Percentiles rank a stretch among this genome's conserved stretches.
phyloP scores from a whole-genome alignment of 2,797 vertebrate genomes.

The Parauchenoglanis punctatus region DNA sequence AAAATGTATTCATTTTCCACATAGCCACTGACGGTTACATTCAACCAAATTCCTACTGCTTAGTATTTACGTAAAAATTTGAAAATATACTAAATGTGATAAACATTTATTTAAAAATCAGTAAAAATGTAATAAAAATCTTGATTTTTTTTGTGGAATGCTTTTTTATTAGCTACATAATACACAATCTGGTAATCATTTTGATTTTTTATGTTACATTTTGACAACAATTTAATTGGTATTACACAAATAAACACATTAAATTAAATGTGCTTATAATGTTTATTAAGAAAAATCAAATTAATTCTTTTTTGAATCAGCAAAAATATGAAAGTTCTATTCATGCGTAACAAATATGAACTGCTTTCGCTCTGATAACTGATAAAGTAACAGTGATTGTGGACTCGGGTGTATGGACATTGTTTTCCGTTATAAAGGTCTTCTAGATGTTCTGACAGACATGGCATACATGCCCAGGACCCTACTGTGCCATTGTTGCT shows the following conservation, averaged over 20 bases:
- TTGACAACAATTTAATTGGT: neutral
- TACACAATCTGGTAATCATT: neutral
- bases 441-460: constrained; percentile 33
- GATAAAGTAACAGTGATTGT: neutral
- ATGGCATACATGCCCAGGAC: constrained; percentile 26
- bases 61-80: neutral
- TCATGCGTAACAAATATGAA: neutral
- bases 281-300: neutral
- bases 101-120: too few relatives aligned
- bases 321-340: neutral
- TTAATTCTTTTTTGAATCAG: neutral
- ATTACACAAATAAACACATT: neutral
- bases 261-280: neutral
- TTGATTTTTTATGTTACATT: neutral
- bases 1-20: too few relatives aligned
- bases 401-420: neutral
- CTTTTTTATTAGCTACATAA: neutral
- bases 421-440: neutral
- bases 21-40: neutral
- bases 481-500: constrained; percentile 52
- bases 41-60: neutral
- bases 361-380: neutral
- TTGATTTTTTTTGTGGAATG: neutral
- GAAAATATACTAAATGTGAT: too few relatives aligned
- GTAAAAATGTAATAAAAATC: too few relatives aligned